phyloP scores from a whole-genome alignment of 1,140 invertebrate species.

The Dysdera silvatica region DNA sequence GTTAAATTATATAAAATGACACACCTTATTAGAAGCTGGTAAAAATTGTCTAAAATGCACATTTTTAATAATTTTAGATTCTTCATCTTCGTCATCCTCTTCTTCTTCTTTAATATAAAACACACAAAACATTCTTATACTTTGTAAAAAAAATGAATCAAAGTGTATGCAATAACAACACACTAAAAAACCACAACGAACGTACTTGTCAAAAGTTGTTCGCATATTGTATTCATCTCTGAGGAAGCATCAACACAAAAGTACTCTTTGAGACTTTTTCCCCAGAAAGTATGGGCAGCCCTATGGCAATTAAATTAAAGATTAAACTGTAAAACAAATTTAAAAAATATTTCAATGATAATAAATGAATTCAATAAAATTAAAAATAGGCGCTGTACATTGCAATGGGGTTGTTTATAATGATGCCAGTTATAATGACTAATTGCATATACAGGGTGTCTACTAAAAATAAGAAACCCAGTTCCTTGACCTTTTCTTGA shows the following conservation, averaged over 20 bases:
- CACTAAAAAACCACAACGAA: not conserved
- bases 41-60: conserved; percentile 72
- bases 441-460: not conserved
- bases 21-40: conserved; percentile 56
- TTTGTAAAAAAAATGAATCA: conserved; percentile 20
- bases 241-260: conserved; percentile 69
- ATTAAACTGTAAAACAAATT: no score
- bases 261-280: conserved; percentile 62
- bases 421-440: no score
- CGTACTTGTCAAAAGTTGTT: conserved; percentile 58
- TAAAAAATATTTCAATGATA: no score
- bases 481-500: not conserved
- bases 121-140: not conserved
- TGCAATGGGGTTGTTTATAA: no score
- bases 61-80: conserved; percentile 45
- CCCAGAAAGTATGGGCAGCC: conserved; percentile 66
- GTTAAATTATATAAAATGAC: conserved; percentile 26
- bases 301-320: no score
- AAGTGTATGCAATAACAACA: not conserved
- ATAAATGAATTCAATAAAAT: no score
- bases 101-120: conserved; percentile 34
- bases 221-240: conserved; percentile 70
- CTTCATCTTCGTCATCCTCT: conserved; percentile 51
- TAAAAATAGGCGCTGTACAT: no score
- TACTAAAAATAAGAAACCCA: not conserved